Base-by-base conservation (phyloP, 2,113 vertebrate genomes). In the Hiodon alosoides region DNA sequence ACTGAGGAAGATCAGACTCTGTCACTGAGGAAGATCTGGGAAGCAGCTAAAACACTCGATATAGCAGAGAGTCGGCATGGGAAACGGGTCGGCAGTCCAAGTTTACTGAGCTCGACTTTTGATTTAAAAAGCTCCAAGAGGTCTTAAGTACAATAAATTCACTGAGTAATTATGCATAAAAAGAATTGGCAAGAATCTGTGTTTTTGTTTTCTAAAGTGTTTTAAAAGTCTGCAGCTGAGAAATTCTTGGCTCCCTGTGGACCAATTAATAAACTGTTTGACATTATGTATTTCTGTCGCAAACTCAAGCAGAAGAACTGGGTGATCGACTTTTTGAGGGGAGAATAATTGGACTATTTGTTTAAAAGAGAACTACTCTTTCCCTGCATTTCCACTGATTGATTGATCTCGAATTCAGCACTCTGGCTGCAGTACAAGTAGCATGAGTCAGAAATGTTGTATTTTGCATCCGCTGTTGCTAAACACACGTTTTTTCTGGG, bases 281-380 rank as follows among this genome's bases (percentile, higher is more conserved):
- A 67, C 60, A 72, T 79, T 69, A 77, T 73, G 57, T 17, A 69
- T 77, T 80, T 77, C 71, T 76, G 73, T 59, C 57, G 54, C n/a
- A 17, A 73, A 62, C 69, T 74, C 66, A 57, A 59, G 75, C 70
- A 14, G 75, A 65, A 67, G 75, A 58, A 68, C 51, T 76, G 51
- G 14, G 58, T 80, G 79, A 83, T 83, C 78, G 79, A 82, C 81
- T 82, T 82, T 77, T 78, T 75, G 66, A 69, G 73, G 64, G 60
- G 53, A 80, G 70, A 76, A 59, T 77, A 78, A 84, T 82, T 81
- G 76, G 77, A 31, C 84, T 76, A 78, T 83, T 83, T 76, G 77
- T 75, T 83, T 81, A 79, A 85, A 81, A 83, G 79, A 81, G 72
- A 82, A 82, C 80, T 68, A 77, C 70, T 16, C 67, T 48, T 13